Conservation (phyloP, 1,140 invertebrate genomes). For the Macrotrachela quadricornifera region DNA sequence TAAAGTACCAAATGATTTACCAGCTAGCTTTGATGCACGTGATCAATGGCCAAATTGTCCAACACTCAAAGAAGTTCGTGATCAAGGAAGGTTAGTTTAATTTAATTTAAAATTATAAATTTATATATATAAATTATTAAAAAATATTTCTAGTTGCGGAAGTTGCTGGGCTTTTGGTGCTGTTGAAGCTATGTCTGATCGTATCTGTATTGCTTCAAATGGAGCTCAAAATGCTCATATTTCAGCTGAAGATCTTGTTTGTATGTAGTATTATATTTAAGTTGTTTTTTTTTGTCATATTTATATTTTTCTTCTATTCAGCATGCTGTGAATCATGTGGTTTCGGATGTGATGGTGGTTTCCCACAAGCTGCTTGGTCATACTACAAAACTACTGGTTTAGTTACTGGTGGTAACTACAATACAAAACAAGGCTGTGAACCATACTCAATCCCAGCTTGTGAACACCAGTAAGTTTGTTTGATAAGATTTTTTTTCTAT, state of each 20-base stretch:
- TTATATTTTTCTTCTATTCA: too few species aligned
- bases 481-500: too few species aligned
- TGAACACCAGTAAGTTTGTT: conserved; percentile 53
- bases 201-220: conserved; percentile 54
- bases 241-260: conserved; percentile 63
- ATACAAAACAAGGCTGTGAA: conserved; percentile 51
- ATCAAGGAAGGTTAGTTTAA: conserved; percentile 31
- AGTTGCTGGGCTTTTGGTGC: conserved; percentile 56
- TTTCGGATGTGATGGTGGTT: conserved; percentile 45
- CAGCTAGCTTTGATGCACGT: conserved; percentile 56
- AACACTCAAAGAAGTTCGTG: conserved; percentile 15
- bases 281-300: too few species aligned
- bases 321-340: conserved; percentile 62
- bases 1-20: conserved; percentile 31
- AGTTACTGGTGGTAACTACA: conserved; percentile 61
- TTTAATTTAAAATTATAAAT: conserved; percentile 33
- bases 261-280: too few species aligned
- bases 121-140: conserved; percentile 32
- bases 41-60: conserved; percentile 54
- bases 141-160: conserved; percentile 8
- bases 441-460: conserved; percentile 60
- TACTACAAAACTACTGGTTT: conserved; percentile 40
- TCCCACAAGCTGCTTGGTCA: conserved; percentile 50
- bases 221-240: conserved; percentile 49
- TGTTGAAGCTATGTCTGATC: conserved; percentile 76